These are phyloP conservation scores for Notolepis coatsorum DNA, from an alignment of 2,797 vertebrate genomes.

Conservation along the genomic window DNA sequence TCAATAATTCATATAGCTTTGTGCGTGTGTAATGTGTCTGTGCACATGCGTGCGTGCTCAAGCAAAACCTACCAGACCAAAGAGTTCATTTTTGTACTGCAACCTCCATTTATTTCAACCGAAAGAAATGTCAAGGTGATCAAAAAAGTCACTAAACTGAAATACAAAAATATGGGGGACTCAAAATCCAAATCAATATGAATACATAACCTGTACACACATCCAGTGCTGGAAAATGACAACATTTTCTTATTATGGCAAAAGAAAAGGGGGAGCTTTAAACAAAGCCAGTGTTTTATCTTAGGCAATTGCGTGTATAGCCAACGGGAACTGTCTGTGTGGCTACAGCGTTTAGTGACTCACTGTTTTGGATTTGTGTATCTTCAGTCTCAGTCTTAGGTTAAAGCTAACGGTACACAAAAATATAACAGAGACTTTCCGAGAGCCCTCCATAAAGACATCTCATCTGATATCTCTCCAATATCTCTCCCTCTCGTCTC, in stretches of 20 bases:
- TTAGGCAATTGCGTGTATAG: slow-evolving; percentile 65
- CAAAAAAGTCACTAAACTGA: slow-evolving; percentile 75
- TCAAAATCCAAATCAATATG: slow-evolving; percentile 71
- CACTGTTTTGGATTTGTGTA: slow-evolving; percentile 50
- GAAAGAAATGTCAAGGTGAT: slow-evolving; percentile 66
- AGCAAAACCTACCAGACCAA: slow-evolving; percentile 67
- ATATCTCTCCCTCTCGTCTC: slow-evolving; percentile 31
- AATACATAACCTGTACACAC: slow-evolving; percentile 75
- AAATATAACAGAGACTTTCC: slow-evolving; percentile 76
- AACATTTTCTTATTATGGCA: slow-evolving; percentile 70
- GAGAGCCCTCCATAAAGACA: slow-evolving; percentile 66
- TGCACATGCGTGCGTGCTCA: slow-evolving; percentile 22
- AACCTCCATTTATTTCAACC: slow-evolving; percentile 80
- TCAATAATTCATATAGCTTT: slow-evolving; percentile 65
- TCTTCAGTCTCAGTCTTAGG: slow-evolving; percentile 62
- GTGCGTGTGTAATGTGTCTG: not conserved
- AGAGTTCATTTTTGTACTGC: slow-evolving; percentile 69
- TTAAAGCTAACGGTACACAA: slow-evolving; percentile 81
- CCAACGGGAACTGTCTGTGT: slow-evolving; percentile 53
- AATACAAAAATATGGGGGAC: slow-evolving; percentile 83
- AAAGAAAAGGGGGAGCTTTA: slow-evolving; percentile 58
- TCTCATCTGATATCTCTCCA: slow-evolving; percentile 58
- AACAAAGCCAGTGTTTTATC: slow-evolving; percentile 68
- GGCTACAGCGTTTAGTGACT: slow-evolving; percentile 54
- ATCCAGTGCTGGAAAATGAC: slow-evolving; percentile 73